phyloP scores from a whole-genome alignment of 92 coral and sea anemone species.

The Epizoanthus rinbou region DNA sequence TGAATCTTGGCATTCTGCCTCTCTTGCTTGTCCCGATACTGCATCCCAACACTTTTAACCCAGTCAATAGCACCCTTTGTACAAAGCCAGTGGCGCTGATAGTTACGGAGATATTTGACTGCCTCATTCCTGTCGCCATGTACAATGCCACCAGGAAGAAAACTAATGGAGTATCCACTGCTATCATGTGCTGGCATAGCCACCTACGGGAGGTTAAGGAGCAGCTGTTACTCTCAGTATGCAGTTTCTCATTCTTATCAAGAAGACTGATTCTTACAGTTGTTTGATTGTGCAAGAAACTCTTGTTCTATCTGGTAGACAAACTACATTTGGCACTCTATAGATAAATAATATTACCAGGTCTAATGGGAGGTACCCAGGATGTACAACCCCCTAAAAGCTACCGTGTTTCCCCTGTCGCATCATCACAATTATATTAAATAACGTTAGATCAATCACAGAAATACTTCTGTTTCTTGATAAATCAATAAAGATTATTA shows the following conservation, averaged over 20 bases:
- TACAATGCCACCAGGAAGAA: conserved; percentile 9
- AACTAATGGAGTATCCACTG: neutral
- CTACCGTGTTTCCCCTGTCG: too few relatives aligned
- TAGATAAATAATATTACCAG: too few relatives aligned
- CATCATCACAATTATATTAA: too few relatives aligned
- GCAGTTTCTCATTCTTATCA: neutral
- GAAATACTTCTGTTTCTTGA: too few relatives aligned
- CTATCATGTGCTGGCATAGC: neutral
- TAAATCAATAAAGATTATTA: too few relatives aligned
- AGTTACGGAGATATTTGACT: conserved; percentile 16
- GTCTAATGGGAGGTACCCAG: too few relatives aligned
- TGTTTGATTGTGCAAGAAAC: too few relatives aligned
- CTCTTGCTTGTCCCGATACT: conserved; percentile 19
- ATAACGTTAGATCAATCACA: too few relatives aligned
- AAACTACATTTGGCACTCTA: too few relatives aligned
- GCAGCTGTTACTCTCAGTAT: neutral
- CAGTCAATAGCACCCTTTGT: conserved; percentile 15
- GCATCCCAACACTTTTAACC: neutral
- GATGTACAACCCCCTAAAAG: too few relatives aligned
- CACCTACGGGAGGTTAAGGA: neutral
- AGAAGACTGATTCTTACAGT: neutral
- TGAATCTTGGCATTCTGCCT: neutral
- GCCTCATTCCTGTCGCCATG: conserved; percentile 13
- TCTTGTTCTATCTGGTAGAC: too few relatives aligned
- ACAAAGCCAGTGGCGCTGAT: neutral